phyloP scores from a whole-genome alignment of 2,113 vertebrate species.

The Callospermophilus lateralis region DNA sequence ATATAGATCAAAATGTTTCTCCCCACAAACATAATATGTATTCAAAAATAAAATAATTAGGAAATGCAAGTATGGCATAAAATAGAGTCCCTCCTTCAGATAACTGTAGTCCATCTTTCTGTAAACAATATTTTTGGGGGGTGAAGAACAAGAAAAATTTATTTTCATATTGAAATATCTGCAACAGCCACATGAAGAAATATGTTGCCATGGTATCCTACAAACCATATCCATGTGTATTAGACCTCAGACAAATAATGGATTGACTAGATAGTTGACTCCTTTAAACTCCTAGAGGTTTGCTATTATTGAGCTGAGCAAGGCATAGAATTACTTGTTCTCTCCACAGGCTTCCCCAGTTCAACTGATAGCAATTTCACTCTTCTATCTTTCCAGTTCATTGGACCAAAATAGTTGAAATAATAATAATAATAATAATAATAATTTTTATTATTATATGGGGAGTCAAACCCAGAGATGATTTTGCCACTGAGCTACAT shows the following conservation, averaged over 20 bases:
- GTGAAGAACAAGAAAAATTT: conserved; percentile 25
- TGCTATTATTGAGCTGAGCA: not conserved
- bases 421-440: too few species aligned
- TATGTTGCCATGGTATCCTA: not conserved
- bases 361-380: not conserved
- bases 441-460: too few species aligned
- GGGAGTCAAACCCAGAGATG: too few species aligned
- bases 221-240: not conserved
- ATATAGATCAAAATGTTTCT: not conserved
- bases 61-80: not conserved
- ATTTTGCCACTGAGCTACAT: too few species aligned
- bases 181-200: not conserved
- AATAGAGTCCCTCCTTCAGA: not conserved
- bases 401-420: not conserved
- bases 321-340: not conserved
- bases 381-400: not conserved
- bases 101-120: not conserved
- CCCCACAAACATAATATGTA: not conserved
- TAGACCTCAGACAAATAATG: not conserved
- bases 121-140: not conserved
- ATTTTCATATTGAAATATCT: not conserved
- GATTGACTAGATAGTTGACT: not conserved
- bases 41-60: conserved; percentile 19
- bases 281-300: not conserved
- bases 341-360: not conserved